Evolutionary conservation across 1,140 invertebrate species (phyloP), one percentile per base, ranked within the genome.

Genomic region (Vollenhovia emeryi): DNA sequence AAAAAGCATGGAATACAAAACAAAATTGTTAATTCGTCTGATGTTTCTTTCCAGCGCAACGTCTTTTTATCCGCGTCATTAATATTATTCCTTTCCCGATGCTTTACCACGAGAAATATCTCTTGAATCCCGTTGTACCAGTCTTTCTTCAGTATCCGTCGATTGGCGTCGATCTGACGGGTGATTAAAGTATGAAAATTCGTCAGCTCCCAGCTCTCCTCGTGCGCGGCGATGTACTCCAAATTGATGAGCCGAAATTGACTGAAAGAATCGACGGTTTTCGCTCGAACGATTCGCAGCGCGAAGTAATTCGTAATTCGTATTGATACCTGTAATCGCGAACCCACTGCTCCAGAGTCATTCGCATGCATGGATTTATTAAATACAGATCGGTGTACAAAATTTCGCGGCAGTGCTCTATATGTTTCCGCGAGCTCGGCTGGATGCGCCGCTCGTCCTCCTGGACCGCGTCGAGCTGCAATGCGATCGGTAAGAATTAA

Each of bases 91-190:
- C 21, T 24, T 52, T 66, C n/a, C 13, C 7, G 9, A 6, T 24
- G 5, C 30, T 30, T 88, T 90, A 94, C 93, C 86, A 75, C 68
- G 4, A 93, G 88, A 89, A 96, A 96, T n/a, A 97, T 96, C 18
- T 96, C 94, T 84, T 96, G 95, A 62, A 97, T 95, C 50, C 95
- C 96, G 1, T 94, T 95, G 86, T 96, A 96, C 96, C 97, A 97
- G 55, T 95, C 93, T 7, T 95, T 93, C 68, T 94, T 95, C 50
- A 97, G 93, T 64, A 95, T 94, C 18, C 90, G 92, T 76, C 95
- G 96, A 0, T 95, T 95, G 0, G 90, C 93, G 11, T 96, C 95
- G 18, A 97, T 97, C 69, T 97, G 80, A 30, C 50, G 86, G 24
- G n/a, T 1, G 27, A 96, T 94, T 8, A 94, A 91, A 74, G 93